Conservation (phyloP, 2,113 vertebrate genomes). For the Tachysurus fulvidraco region DNA sequence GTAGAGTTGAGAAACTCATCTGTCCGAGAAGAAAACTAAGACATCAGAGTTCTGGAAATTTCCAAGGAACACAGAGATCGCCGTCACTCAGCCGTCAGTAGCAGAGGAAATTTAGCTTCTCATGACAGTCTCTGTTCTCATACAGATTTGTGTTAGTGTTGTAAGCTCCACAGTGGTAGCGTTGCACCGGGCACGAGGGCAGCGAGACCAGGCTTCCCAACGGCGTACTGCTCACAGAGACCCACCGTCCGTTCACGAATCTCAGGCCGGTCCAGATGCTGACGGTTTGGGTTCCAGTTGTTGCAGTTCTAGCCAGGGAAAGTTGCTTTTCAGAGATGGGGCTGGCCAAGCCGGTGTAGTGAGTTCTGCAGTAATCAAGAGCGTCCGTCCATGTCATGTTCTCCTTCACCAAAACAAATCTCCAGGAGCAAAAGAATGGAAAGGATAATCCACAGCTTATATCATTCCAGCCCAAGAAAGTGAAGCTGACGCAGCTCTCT, state of each 20-base stretch:
- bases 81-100: background rate
- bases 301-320: background rate
- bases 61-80: background rate
- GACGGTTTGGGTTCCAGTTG: background rate
- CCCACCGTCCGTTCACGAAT: conserved; percentile 28
- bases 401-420: conserved; percentile 32
- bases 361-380: conserved; percentile 8
- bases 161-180: conserved; percentile 50
- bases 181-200: conserved; percentile 42
- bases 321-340: background rate
- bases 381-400: conserved; percentile 44
- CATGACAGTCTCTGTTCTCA: conserved; percentile 56
- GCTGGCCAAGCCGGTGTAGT: conserved; percentile 37
- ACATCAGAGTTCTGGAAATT: background rate
- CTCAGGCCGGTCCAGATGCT: conserved; percentile 40
- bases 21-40: too few relatives aligned
- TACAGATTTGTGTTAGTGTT: background rate
- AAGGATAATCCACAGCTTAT: accelerated
- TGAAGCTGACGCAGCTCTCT: background rate
- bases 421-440: conserved; percentile 24
- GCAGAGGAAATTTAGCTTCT: conserved; percentile 60
- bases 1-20: too few relatives aligned
- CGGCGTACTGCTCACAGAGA: background rate
- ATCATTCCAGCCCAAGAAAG: background rate
- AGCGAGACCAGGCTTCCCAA: background rate